These are phyloP conservation scores for Drosophila dives DNA, from an alignment of 2,888 invertebrate species.

Conservation along the genomic window DNA sequence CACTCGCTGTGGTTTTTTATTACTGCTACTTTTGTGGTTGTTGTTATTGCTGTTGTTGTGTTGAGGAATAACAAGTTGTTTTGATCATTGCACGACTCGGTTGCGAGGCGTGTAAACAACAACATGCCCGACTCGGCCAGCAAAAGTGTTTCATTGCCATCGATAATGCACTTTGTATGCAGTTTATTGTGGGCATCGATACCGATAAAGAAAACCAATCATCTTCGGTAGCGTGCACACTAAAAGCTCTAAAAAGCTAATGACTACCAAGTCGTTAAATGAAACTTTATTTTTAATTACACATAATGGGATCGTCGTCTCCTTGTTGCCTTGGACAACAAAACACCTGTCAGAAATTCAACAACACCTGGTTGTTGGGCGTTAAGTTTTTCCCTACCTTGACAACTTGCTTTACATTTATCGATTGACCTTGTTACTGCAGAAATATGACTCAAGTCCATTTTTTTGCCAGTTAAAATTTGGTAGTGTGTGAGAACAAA, in stretches of 20 bases:
- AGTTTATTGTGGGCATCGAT: constrained; percentile 36
- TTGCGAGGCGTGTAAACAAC: constrained; percentile 64
- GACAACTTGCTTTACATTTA: constrained; percentile 69
- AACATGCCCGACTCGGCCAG: constrained; percentile 25
- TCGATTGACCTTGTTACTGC: constrained; percentile 79
- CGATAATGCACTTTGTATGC: constrained; percentile 38
- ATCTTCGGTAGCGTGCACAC: constrained; percentile 50
- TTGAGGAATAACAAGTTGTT: constrained; percentile 74
- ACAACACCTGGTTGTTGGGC: constrained; percentile 65
- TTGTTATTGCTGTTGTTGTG: constrained; percentile 40
- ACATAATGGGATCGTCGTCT: not conserved
- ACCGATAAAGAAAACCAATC: constrained; percentile 43
- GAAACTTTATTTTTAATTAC: constrained; percentile 47
- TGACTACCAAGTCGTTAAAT: constrained; percentile 46
- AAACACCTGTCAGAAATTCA: constrained; percentile 65
- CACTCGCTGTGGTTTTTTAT: constrained; percentile 45
- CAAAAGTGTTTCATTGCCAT: constrained; percentile 73
- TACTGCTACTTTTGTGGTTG: constrained; percentile 26
- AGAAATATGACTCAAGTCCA: constrained; percentile 67
- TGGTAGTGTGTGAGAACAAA: constrained; percentile 40
- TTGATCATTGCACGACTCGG: constrained; percentile 65
- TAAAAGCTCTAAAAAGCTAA: constrained; percentile 25
- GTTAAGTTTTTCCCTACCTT: constrained; percentile 63
- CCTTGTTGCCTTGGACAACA: constrained; percentile 66
- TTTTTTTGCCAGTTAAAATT: constrained; percentile 30